Base-by-base conservation (phyloP, 2,888 invertebrate genomes). In the Strigamia maritima region DNA sequence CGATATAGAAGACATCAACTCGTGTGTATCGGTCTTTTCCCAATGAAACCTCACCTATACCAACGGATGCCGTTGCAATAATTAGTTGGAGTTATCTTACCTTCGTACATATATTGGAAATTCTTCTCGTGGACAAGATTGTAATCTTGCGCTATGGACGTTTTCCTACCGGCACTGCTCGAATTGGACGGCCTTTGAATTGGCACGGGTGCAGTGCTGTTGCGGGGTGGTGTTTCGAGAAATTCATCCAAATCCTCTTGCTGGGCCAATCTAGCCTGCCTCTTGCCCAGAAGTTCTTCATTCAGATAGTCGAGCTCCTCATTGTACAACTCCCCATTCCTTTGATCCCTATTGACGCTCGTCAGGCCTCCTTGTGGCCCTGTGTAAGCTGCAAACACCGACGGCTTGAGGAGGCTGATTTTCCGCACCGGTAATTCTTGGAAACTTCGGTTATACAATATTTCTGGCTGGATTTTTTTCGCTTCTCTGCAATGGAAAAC, bases 361-460 rank as follows among this genome's bases (percentile, higher is more conserved):
- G 92, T 91, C 3, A 95, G 88, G 0, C 95, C 95, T 80, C 91
- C 92, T 83, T 92, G 92, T 0, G 95, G 95, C 10, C 95, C 95
- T 0, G 94, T 92, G 84, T 91, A 91, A 79, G 93, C 91, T 12
- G 92, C 91, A 79, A 91, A 88, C 78, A 93, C 88, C 77, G 90
- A 89, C 44, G 84, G 83, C 24, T 84, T 83, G 22, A 88, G 82
- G 87, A 89, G 82, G 88, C 89, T 85, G 54, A 88, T 81, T 81
- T 86, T 85, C 54, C 86, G 84, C 79, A 85, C 83, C 0, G 93
- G 93, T 82, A 94, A 87, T 84, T 93, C 92, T 78, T 91, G 90
- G 76, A 92, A 91, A 83, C 89, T 90, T 83, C 91, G 90, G 4
- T 92, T 93, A 83, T 91, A 90, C 82, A 91, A 89, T 78, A 93